Conservation (phyloP, 2,113 vertebrate genomes). For the Poeciliopsis prolifica region DNA sequence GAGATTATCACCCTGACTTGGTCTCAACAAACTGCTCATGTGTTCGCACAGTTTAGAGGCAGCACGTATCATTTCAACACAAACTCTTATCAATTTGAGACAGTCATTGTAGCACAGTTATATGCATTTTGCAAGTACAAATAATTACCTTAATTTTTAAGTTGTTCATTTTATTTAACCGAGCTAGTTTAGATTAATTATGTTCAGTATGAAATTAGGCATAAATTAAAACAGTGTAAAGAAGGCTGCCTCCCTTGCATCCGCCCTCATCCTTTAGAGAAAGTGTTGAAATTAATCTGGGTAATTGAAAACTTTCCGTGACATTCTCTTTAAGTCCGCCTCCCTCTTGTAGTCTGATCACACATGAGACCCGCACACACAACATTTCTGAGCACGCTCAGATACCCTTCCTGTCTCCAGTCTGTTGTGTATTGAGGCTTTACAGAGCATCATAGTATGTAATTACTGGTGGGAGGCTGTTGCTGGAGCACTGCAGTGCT, state of each 20-base stretch:
- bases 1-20: constrained; percentile 66
- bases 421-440: constrained; percentile 48
- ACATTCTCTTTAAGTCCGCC: constrained; percentile 28
- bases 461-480: constrained; percentile 58
- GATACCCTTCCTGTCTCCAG: constrained; percentile 25
- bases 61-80: constrained; percentile 44
- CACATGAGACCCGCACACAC: constrained; percentile 8
- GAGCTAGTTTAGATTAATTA: neutral
- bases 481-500: constrained; percentile 38
- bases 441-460: constrained; percentile 56
- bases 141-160: constrained; percentile 9
- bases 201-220: neutral
- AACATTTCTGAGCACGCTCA: constrained; percentile 24
- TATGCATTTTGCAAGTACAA: constrained; percentile 27
- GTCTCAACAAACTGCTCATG: constrained; percentile 50
- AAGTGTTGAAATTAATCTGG: constrained; percentile 27
- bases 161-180: constrained; percentile 2
- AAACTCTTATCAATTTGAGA: constrained; percentile 46
- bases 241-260: neutral
- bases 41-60: constrained; percentile 42
- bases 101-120: constrained; percentile 30
- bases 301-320: constrained; percentile 31
- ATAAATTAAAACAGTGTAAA: neutral
- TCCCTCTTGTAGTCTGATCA: constrained; percentile 35
- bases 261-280: constrained; percentile 8